Base-by-base conservation (phyloP, 2,797 vertebrate species). In the Chrysolophus pictus region DNA sequence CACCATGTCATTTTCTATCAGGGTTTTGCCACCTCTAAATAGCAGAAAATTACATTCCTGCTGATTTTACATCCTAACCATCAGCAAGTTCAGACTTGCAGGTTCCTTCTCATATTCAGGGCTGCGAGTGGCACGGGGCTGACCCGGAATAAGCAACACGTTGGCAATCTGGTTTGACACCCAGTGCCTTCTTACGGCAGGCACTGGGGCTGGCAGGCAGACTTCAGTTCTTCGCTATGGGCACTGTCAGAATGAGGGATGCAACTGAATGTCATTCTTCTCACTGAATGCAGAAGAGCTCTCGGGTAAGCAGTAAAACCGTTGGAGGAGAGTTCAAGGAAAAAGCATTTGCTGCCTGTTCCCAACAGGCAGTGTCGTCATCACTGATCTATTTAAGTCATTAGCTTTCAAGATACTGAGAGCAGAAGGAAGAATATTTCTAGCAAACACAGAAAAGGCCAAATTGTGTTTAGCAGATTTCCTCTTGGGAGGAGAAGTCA, bases 391-490 rank as follows among this genome's bases (percentile, higher is more conserved):
- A 93, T 91, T 96, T 91, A 70, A 87, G 71, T 76, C 35, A 3
- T 59, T 65, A 31, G 24, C 23, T 46, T 59, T 17, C 5, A 35
- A 59, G 81, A 91, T 69, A 49, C 0, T 0, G 65, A 89, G 78
- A 85, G 24, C 73, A 91, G 91, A 79, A 91, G 77, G 84, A 56
- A 82, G 70, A 73, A 70, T 73, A 58, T 33, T 95, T 67, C 67
- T 69, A 6, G 80, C 73, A 67, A 79, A 64, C 44, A 76, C 63
- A 70, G 68, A 53, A 60, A 90, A 76, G 7, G 74, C 67, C 86
- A 71, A 81, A 49, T 53, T 76, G 85, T 86, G 89, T 88, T 95
- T 89, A 87, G 60, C 79, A 94, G 82, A 82, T 90, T 95, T 96
- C 93, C 93, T 91, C 71, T 81, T 88, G 89, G 87, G 82, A 91